Percentiles rank a stretch among this genome's conserved stretches.
These are phyloP conservation scores for Acrossocheilus fasciatus DNA, from an alignment of 2,797 vertebrate genomes.

Conservation along the genomic window DNA sequence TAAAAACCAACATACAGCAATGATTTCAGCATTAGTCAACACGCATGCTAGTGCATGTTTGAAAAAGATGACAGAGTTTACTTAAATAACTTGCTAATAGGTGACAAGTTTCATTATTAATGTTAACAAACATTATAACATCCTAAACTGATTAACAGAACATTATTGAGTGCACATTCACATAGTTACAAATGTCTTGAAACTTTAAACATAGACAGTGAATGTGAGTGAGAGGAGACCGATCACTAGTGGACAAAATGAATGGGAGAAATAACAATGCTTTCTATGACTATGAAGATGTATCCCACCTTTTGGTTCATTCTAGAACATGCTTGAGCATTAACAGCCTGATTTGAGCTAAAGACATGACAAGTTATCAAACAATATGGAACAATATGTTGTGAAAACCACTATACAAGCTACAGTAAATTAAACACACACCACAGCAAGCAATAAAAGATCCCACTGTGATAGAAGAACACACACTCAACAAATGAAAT, in stretches of 20 bases:
- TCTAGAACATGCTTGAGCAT: neutral
- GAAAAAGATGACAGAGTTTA: neutral
- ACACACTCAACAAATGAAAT: neutral
- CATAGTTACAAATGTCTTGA: neutral
- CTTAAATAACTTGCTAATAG: too few relatives aligned
- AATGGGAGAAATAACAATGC: neutral
- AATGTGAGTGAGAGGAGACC: neutral
- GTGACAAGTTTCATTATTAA: neutral
- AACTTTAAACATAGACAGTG: neutral
- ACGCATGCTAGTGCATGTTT: neutral
- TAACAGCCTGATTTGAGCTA: neutral
- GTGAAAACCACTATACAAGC: neutral
- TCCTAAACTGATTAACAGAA: neutral
- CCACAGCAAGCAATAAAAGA: neutral
- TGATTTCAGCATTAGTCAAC: conserved; percentile 2
- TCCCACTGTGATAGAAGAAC: neutral
- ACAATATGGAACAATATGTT: neutral
- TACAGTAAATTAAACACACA: neutral
- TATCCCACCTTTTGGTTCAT: neutral
- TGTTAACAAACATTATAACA: neutral
- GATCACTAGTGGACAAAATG: neutral
- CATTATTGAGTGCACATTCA: neutral
- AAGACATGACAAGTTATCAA: neutral
- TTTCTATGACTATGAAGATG: too few relatives aligned
- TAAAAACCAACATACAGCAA: neutral